Percentiles rank a stretch among this genome's conserved stretches.
These are phyloP conservation scores for Platysternon megacephalum DNA, from an alignment of 2,113 vertebrate genomes.

Conservation along the genomic window DNA sequence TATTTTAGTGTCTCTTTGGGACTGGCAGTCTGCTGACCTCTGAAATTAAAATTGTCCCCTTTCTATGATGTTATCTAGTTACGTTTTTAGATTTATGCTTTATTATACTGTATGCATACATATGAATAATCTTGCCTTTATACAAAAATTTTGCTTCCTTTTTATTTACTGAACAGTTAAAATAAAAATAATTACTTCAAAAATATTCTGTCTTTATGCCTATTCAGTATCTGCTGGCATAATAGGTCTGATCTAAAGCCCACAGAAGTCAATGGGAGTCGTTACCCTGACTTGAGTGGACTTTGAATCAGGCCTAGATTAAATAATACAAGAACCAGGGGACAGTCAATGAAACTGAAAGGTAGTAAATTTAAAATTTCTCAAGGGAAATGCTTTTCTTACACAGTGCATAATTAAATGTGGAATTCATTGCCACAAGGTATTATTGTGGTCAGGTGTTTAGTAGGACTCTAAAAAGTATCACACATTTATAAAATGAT, in stretches of 20 bases:
- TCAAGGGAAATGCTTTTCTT: background rate
- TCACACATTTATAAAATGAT: background rate
- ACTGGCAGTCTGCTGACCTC: background rate
- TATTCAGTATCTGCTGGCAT: background rate
- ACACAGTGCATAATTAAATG: rapidly evolving
- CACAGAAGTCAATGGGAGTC: background rate
- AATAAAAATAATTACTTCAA: background rate
- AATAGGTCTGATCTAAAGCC: background rate
- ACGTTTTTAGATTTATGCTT: background rate
- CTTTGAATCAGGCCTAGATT: background rate
- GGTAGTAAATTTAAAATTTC: background rate
- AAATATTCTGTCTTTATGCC: background rate
- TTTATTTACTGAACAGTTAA: background rate
- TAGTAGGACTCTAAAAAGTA: background rate
- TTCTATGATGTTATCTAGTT: background rate
- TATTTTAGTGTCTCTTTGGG: background rate
- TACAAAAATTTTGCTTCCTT: background rate
- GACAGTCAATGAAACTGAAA: background rate
- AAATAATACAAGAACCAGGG: background rate
- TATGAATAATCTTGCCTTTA: background rate
- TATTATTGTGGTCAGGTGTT: background rate
- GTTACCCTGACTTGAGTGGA: background rate
- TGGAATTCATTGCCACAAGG: background rate
- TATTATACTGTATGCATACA: background rate
- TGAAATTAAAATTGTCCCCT: background rate